Base-by-base conservation (phyloP, 1,140 invertebrate species). In the Carposina sasakii region DNA sequence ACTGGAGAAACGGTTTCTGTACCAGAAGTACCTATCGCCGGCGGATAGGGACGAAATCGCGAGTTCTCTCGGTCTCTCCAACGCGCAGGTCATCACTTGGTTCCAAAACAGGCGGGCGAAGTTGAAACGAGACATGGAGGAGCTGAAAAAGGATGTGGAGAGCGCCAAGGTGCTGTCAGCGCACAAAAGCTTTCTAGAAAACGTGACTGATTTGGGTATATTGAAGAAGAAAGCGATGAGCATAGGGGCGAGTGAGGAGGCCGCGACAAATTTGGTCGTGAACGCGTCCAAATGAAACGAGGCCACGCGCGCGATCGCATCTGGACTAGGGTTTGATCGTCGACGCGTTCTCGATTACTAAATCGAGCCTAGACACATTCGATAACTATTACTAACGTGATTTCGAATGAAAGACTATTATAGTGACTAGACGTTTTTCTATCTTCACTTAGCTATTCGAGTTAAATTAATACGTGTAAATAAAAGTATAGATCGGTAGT, bases 101-200 rank as follows among this genome's bases (percentile, higher is more conserved):
- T 99, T 99, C 88, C 97, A 99, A 73, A 99, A 99, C 81, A 87
- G 97, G 57, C 87, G 98, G 52, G 98, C 97, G 52, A 99, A 99
- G 85, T 88, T 99, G 52, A 99, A 99, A 77, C 87, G 98, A 20
- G 97, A 99, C 85, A 96, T 98, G 91, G 98, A 99, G 74, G 98
- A 99, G 75, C 85, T 98, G 57, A 98, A 98, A 76, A 98, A 98
- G 79, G 98, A 99, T 85, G 96, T 98, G 1, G 96, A 97, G 71
- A 94, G 93, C 58, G 91, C 94, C 34, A 96, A 96, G 84, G 89
- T 94, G 21, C 85, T 95, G 39, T 90, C 93, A 47, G 92, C 91
- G 33, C 91, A 93, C 67, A 95, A 95, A 82, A 94, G 91, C 58
- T 95, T 96, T 73, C 87, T 96, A 62, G 94, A 96, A 79, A 96